Base-by-base conservation (phyloP, 1,140 invertebrate species). In the Nebria ingens region DNA sequence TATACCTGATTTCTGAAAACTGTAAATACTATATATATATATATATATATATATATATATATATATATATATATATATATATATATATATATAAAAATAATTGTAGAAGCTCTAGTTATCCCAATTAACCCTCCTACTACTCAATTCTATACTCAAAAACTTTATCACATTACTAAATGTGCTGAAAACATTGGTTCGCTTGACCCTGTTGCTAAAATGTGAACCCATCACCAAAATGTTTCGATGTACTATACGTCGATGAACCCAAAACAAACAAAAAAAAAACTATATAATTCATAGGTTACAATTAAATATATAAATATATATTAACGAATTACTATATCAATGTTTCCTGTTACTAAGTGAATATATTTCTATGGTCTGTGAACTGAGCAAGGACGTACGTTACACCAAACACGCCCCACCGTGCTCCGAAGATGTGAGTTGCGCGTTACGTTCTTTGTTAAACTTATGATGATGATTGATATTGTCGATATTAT, bases 301-400 rank as follows among this genome's bases (percentile, higher is more conserved):
- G 22, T 25, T 53, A 53, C 15, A 53, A n/a, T 53, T 29, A 21
- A 21, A 51, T 21, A 21, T 51, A 51, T 22, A 13, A 51, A 13
- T 9, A 21, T 21, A 21, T 21, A 51, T 13, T 51, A 12, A 51
- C 21, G 21, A 51, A 21, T 21, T 17, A 25, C 15, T 53, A 53
- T 53, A 68, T 69, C 66, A 71, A 71, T 71, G 68, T 71, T 71
- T 69, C 69, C 68, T 68, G 69, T 71, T 71, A 69, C 64, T 64
- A 65, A 63, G 64, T 68, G 61, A 67, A 69, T 65, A 52, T 58
- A 58, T 69, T 69, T 68, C 65, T 70, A 70, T 69, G 40, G 17
- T 9, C 40, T 45, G 40, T 17, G 40, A 17, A n/a, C n/a, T 17
- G 6, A 45, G 15, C 40, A 4, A n/a, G n/a, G n/a, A n/a, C n/a